Evolutionary conservation across 2,113 vertebrate genomes (phyloP).

Genomic region (Hyperoodon ampullatus): DNA sequence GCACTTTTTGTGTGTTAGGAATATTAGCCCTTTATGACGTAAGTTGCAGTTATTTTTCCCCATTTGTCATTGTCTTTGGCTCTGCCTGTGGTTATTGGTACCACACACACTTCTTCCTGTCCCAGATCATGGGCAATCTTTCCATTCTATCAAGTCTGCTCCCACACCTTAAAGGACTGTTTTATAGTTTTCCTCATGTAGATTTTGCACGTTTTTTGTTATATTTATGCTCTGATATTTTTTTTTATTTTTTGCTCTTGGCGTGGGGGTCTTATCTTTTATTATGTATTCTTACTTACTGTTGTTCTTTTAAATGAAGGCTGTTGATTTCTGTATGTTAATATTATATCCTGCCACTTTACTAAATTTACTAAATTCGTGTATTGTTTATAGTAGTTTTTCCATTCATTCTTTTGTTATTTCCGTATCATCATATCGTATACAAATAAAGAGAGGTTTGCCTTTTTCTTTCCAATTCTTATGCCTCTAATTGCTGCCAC

Average conservation of each 20-base stretch:
- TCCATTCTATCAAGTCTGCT: neutral
- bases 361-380: too few species aligned
- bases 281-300: neutral
- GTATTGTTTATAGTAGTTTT: too few species aligned
- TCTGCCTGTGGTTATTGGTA: neutral
- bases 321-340: too few species aligned
- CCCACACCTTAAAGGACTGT: neutral
- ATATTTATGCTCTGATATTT: neutral
- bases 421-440: too few species aligned
- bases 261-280: neutral
- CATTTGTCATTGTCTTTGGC: neutral
- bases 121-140: neutral
- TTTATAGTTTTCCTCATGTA: neutral
- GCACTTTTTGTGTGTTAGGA: neutral
- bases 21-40: neutral
- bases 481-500: too few species aligned
- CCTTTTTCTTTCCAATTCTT: too few species aligned
- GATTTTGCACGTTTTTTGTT: neutral
- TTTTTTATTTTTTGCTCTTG: neutral
- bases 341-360: too few species aligned
- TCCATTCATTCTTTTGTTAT: too few species aligned
- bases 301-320: too few species aligned
- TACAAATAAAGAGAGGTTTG: too few species aligned
- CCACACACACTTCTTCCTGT: neutral
- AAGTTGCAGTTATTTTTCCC: neutral